Conservation (phyloP, 2,888 invertebrate genomes). For the Hermaeophaga mercurialis region DNA sequence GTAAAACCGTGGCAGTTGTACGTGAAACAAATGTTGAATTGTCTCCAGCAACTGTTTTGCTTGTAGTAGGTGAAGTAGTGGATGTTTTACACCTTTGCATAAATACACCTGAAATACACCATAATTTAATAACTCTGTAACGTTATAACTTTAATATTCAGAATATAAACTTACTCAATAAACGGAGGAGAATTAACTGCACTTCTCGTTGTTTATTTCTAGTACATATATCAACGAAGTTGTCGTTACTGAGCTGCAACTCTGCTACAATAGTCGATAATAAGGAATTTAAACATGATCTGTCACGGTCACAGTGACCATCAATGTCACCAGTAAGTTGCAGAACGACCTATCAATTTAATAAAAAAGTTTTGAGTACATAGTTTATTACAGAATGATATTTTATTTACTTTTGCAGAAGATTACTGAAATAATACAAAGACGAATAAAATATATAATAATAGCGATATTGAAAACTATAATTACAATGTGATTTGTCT, state of each 20-base stretch:
- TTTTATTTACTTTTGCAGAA: no score
- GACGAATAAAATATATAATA: no score
- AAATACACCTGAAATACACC: constrained; percentile 64
- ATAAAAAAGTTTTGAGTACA: no score
- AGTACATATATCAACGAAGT: constrained; percentile 62
- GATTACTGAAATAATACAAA: no score
- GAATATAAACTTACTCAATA: constrained; percentile 70
- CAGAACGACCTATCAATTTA: constrained; percentile 70
- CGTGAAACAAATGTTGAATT: constrained; percentile 68
- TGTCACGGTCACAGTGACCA: constrained; percentile 81
- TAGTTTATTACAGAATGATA: no score
- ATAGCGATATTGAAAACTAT: no score
- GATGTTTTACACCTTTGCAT: constrained; percentile 76
- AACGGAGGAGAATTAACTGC: constrained; percentile 84
- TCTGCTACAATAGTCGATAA: constrained; percentile 75
- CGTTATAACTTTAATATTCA: neutral
- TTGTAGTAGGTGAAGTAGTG: constrained; percentile 45
- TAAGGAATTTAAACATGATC: constrained; percentile 75
- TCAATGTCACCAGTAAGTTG: constrained; percentile 91
- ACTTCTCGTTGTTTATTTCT: constrained; percentile 82
- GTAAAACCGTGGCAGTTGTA: constrained; percentile 71
- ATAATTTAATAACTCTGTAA: neutral
- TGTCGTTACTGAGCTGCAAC: constrained; percentile 69
- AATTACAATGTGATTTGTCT: no score
- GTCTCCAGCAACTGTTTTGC: constrained; percentile 49